Evolutionary conservation across 1,140 invertebrate genomes (phyloP).

Genomic region (Scaptomyza hsui): DNA sequence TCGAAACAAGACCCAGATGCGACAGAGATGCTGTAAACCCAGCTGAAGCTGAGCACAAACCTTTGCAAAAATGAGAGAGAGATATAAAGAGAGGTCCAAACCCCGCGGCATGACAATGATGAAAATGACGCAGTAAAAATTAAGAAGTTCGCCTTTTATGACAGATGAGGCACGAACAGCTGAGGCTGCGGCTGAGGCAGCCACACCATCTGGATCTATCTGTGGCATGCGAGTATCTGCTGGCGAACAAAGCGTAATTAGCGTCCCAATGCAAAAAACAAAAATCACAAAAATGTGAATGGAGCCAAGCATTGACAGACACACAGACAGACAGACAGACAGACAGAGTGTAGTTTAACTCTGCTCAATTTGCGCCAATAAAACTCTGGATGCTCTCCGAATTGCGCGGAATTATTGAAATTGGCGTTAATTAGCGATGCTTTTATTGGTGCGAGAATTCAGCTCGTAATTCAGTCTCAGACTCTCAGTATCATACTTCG

Average conservation of each 20-base stretch:
- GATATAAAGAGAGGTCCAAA: conserved; percentile 16
- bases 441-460: conserved; percentile 64
- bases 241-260: conserved; percentile 72
- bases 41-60: conserved; percentile 42
- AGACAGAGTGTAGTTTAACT: too few relatives aligned
- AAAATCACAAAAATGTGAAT: conserved; percentile 50
- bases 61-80: conserved; percentile 61
- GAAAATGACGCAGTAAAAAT: conserved; percentile 84
- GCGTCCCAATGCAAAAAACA: conserved; percentile 53
- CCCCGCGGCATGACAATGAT: conserved; percentile 78
- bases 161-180: conserved; percentile 83
- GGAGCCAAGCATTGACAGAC: conserved; percentile 13
- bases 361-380: conserved; percentile 75
- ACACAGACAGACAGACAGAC: neutral
- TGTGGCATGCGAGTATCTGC: conserved; percentile 21
- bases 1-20: conserved; percentile 37
- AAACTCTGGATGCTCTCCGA: conserved; percentile 50
- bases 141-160: conserved; percentile 83
- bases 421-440: conserved; percentile 78
- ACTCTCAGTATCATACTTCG: too few relatives aligned
- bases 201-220: conserved; percentile 15
- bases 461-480: too few relatives aligned
- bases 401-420: conserved; percentile 74
- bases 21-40: conserved; percentile 59
- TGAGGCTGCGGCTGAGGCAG: conserved; percentile 53